Evolutionary conservation across 2,888 invertebrate genomes (phyloP).

Genomic region (Anodontia alba): DNA sequence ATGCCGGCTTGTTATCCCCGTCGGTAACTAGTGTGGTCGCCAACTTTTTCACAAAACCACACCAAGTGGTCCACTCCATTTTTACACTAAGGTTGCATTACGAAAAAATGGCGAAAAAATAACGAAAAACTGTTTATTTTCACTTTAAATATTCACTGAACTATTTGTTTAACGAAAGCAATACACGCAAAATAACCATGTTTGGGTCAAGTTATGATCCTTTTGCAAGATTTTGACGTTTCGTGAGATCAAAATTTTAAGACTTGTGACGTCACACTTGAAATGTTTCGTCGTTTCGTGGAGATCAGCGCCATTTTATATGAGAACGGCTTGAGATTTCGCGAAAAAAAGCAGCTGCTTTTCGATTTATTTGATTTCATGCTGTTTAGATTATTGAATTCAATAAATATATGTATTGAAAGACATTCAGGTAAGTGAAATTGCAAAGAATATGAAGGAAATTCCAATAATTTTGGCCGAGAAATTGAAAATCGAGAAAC

Average conservation of each 20-base stretch:
- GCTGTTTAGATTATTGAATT: no score
- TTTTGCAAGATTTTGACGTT: not conserved
- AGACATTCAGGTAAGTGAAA: not conserved
- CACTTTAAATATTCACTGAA: no score
- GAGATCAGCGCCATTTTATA: conserved; percentile 3
- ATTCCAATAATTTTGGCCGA: not conserved
- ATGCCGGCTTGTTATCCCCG: not conserved
- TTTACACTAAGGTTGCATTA: not conserved
- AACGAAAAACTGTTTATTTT: no score
- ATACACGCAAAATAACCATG: no score
- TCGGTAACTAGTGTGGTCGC: not conserved
- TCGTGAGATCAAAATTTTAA: not conserved
- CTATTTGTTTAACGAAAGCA: no score
- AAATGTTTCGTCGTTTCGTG: conserved; percentile 2
- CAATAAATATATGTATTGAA: no score
- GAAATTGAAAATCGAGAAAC: not conserved
- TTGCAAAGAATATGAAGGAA: not conserved
- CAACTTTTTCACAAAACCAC: not conserved
- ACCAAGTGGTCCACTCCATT: not conserved
- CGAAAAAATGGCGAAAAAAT: not conserved
- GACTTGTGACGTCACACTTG: conserved; percentile 12
- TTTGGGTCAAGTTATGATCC: no score
- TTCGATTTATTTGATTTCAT: not conserved
- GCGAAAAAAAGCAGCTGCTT: not conserved
- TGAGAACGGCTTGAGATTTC: not conserved